phyloP scores from a whole-genome alignment of 2,888 invertebrate species.

The Catocala nupta region DNA sequence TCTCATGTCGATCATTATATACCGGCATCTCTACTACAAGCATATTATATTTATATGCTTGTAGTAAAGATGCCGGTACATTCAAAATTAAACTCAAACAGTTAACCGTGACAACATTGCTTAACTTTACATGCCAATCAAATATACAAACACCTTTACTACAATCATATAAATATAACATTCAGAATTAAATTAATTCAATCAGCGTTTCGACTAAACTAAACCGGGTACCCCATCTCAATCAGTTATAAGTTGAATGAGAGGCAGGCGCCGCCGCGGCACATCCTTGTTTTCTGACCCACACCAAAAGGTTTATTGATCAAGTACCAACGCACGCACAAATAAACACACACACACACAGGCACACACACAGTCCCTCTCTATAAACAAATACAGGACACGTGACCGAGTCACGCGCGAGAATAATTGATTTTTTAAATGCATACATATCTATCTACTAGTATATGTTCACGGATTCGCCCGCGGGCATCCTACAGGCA shows the following conservation, averaged over 20 bases:
- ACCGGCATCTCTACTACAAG: too few species aligned
- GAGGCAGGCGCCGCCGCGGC: constrained; percentile 42
- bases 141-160: too few species aligned
- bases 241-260: constrained; percentile 8
- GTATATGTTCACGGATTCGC: too few species aligned
- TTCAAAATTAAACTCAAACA: too few species aligned
- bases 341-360: constrained; percentile 26
- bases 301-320: constrained; percentile 54
- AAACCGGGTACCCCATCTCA: constrained; percentile 29
- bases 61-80: too few species aligned
- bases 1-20: too few species aligned
- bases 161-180: too few species aligned
- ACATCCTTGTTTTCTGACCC: constrained; percentile 54
- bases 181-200: not conserved
- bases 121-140: too few species aligned
- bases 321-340: constrained; percentile 30
- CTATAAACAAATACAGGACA: too few species aligned
- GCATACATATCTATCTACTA: not conserved
- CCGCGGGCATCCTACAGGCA: too few species aligned
- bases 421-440: constrained; percentile 21
- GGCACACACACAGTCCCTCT: constrained; percentile 1
- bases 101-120: too few species aligned
- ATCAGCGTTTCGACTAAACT: constrained; percentile 2
- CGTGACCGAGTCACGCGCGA: constrained; percentile 15
- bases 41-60: too few species aligned